Evolutionary conservation across 2,797 vertebrate species (phyloP).

Genomic region (Lindbergichthys nudifrons): DNA sequence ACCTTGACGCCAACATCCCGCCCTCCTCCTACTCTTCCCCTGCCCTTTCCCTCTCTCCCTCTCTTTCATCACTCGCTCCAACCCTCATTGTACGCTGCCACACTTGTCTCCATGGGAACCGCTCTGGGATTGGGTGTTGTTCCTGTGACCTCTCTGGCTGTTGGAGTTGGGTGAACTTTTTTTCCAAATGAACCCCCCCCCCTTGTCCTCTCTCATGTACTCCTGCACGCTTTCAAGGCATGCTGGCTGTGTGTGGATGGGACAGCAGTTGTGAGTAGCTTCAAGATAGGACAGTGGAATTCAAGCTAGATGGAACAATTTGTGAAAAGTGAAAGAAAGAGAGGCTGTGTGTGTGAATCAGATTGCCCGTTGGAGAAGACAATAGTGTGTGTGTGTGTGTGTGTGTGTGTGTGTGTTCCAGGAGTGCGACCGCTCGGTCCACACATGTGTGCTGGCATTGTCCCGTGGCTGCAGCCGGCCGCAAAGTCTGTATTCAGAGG

Average conservation of each 20-base stretch:
- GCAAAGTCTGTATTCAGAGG: conserved; percentile 72
- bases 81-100: conserved; percentile 84
- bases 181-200: conserved; percentile 31
- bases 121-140: conserved; percentile 84
- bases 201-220: conserved; percentile 51
- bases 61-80: conserved; percentile 78
- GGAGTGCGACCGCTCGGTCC: conserved; percentile 43
- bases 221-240: conserved; percentile 62
- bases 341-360: conserved; percentile 26
- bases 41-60: conserved; percentile 77
- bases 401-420: conserved; percentile 31
- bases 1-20: conserved; percentile 76
- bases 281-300: conserved; percentile 20
- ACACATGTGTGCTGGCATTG: conserved; percentile 69
- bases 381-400: conserved; percentile 40
- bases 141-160: conserved; percentile 86
- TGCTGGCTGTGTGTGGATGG: conserved; percentile 41
- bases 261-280: conserved; percentile 26
- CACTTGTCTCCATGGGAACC: conserved; percentile 88
- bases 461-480: conserved; percentile 65
- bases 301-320: conserved; percentile 30
- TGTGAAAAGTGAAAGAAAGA: conserved; percentile 19
- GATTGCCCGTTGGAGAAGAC: conserved; percentile 58
- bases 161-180: conserved; percentile 80
- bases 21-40: conserved; percentile 65